A percentile compares a stretch with the other conserved stretches of the same genome.
Evolutionary conservation across 2,797 vertebrate species (phyloP).

Genomic region (Cirrhinus molitorella): DNA sequence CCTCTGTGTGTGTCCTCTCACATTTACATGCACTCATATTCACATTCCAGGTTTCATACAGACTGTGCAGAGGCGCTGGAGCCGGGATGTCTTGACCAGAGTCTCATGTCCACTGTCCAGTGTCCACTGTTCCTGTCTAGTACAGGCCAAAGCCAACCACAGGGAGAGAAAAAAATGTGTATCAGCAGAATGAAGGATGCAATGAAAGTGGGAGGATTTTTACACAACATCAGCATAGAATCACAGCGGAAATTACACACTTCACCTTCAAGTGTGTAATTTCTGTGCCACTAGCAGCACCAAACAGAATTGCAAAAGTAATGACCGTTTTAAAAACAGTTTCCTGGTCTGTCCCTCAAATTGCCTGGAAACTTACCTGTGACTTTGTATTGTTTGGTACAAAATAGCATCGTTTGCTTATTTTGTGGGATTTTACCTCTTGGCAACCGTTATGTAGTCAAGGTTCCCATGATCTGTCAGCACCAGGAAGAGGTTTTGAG

Average conservation of each 20-base stretch:
- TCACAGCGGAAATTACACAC: constrained; percentile 31
- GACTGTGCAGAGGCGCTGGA: constrained; percentile 39
- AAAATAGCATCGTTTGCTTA: not conserved
- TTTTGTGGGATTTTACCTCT: constrained; percentile 1
- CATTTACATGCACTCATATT: constrained; percentile 40
- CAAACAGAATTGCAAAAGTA: constrained; percentile 8
- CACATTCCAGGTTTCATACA: constrained; percentile 48
- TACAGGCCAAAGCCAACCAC: constrained; percentile 18
- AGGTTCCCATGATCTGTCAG: constrained; percentile 19
- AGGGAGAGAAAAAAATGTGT: not conserved
- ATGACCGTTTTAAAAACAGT: constrained; percentile 5
- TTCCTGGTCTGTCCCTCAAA: constrained; percentile 4
- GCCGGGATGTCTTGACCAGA: constrained; percentile 32
- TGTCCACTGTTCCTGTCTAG: constrained; percentile 34
- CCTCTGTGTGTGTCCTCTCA: constrained; percentile 49
- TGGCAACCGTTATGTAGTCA: not conserved
- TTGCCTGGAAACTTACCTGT: not conserved
- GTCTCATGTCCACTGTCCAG: constrained; percentile 31
- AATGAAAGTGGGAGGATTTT: constrained; percentile 35
- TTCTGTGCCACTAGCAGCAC: not conserved
- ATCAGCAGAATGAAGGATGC: constrained; percentile 4
- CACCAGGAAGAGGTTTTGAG: constrained; percentile 6
- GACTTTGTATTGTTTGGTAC: not conserved
- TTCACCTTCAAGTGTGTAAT: constrained; percentile 4
- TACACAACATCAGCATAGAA: constrained; percentile 28